These are phyloP conservation scores for Chloropsis hardwickii DNA, from an alignment of 2,113 vertebrate species.

Conservation along the genomic window DNA sequence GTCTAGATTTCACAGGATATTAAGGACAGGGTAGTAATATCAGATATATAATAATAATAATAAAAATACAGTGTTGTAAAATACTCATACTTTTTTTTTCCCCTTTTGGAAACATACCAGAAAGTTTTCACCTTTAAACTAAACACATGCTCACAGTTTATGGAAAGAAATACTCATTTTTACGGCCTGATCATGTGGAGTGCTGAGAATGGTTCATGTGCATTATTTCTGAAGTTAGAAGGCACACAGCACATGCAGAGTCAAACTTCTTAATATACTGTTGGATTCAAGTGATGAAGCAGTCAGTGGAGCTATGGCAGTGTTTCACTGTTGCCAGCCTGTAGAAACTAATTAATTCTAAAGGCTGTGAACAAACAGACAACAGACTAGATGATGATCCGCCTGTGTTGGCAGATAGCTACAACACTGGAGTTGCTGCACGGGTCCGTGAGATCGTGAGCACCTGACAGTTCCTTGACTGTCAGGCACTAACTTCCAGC, in stretches of 20 bases:
- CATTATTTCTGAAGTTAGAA: neutral
- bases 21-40: slow-evolving; percentile 56
- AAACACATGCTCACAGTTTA: slow-evolving; percentile 56
- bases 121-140: slow-evolving; percentile 63
- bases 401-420: neutral
- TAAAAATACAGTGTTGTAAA: slow-evolving; percentile 46
- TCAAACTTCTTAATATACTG: neutral
- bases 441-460: neutral
- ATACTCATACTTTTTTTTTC: slow-evolving; percentile 1
- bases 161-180: slow-evolving; percentile 60
- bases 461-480: neutral
- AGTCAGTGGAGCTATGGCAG: neutral
- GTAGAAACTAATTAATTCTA: neutral
- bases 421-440: neutral
- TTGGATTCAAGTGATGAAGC: neutral
- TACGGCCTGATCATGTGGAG: neutral
- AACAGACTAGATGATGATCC: neutral
- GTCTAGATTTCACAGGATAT: slow-evolving; percentile 65
- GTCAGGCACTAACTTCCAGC: neutral
- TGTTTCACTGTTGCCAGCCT: neutral
- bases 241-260: neutral
- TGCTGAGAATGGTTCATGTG: neutral
- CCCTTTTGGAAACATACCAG: slow-evolving; percentile 35
- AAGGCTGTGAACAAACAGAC: neutral
- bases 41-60: slow-evolving; percentile 49